phyloP scores from a whole-genome alignment of 2,888 invertebrate species.

The Synanthedon formicaeformis region DNA sequence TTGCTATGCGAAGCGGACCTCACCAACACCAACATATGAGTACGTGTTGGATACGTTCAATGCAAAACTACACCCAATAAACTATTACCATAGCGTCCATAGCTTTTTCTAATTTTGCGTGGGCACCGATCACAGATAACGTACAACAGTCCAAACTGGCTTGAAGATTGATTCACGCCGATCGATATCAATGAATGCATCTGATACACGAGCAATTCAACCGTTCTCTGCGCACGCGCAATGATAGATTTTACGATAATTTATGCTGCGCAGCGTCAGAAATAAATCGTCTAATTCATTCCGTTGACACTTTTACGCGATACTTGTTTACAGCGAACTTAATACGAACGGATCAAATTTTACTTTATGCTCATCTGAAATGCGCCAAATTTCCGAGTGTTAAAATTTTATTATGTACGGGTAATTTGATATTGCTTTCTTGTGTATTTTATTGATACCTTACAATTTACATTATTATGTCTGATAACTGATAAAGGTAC shows the following conservation, averaged over 20 bases:
- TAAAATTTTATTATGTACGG: neutral
- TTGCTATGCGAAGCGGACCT: neutral
- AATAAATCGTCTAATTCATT: conserved; percentile 45
- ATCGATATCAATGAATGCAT: conserved; percentile 46
- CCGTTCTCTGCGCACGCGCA: conserved; percentile 37
- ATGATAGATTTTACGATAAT: conserved; percentile 32
- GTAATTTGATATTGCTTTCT: too few species aligned
- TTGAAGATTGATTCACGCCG: conserved; percentile 61
- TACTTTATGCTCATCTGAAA: neutral
- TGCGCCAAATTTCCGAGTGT: neutral
- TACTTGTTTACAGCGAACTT: conserved; percentile 29
- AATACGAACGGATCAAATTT: neutral
- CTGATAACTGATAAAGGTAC: too few species aligned
- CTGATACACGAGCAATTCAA: conserved; percentile 44
- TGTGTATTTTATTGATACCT: too few species aligned
- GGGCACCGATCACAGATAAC: conserved; percentile 52
- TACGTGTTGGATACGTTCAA: neutral
- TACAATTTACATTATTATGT: too few species aligned
- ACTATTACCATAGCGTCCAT: neutral
- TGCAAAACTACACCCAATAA: neutral
- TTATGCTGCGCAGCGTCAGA: conserved; percentile 33
- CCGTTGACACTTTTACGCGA: conserved; percentile 41
- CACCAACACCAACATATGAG: neutral
- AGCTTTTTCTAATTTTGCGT: conserved; percentile 20
- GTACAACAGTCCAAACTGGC: conserved; percentile 38